These are phyloP conservation scores for Lasioglossum villosulum DNA, from an alignment of 2,888 invertebrate species.

Conservation along the genomic window DNA sequence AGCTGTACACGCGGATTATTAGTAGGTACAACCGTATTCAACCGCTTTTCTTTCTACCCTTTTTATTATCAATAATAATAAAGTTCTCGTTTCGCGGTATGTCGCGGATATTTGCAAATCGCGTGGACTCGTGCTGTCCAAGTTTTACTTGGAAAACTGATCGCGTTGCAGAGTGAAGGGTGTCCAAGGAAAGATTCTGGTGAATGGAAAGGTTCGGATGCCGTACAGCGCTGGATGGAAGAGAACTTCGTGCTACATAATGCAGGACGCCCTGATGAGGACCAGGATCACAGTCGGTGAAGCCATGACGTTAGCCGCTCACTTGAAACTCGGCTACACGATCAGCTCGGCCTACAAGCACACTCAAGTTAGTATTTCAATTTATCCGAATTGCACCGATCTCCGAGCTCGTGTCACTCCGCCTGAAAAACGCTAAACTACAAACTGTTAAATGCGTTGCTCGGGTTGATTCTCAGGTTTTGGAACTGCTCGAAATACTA, in stretches of 20 bases:
- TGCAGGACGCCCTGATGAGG: constrained; percentile 92
- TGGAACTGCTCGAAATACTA: constrained; percentile 90
- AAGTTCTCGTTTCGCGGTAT: no score
- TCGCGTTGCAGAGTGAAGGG: constrained; percentile 87
- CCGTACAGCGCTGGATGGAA: constrained; percentile 89
- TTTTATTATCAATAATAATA: no score
- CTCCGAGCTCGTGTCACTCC: not conserved
- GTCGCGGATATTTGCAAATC: no score
- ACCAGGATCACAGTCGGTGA: constrained; percentile 92
- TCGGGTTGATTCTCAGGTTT: constrained; percentile 88
- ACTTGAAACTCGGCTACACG: constrained; percentile 91
- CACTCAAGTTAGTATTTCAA: constrained; percentile 86
- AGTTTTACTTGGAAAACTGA: no score
- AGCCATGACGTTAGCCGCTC: constrained; percentile 93
- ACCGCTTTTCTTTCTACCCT: no score
- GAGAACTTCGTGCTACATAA: constrained; percentile 93
- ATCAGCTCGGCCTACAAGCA: constrained; percentile 89
- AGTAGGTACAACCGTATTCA: no score
- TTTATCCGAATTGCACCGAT: not conserved
- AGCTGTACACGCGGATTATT: no score
- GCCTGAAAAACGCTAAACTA: not conserved
- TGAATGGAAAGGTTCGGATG: constrained; percentile 88
- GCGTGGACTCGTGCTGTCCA: no score
- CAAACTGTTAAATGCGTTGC: constrained; percentile 48
- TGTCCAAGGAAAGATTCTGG: constrained; percentile 89